These are phyloP conservation scores for Plagodis dolabraria DNA, from an alignment of 2,888 invertebrate species.

Conservation along the genomic window DNA sequence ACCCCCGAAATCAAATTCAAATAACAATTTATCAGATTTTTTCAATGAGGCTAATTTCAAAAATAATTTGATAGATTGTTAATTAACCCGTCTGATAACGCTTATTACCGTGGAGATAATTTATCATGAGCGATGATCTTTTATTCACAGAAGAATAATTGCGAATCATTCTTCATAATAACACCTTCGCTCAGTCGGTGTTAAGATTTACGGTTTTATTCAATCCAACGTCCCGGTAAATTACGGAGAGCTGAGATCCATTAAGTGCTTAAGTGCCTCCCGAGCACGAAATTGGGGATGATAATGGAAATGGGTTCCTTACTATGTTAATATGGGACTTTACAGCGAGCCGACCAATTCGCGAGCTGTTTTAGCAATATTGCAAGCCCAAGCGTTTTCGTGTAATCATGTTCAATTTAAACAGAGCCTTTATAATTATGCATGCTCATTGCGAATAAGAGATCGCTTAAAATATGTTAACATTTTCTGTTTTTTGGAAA, in stretches of 20 bases:
- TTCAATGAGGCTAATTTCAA: conserved; percentile 1
- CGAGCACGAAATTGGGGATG: conserved; percentile 82
- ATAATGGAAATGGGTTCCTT: conserved; percentile 81
- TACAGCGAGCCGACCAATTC: conserved; percentile 66
- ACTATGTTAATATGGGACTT: conserved; percentile 79
- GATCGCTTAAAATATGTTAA: neutral
- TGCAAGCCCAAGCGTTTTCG: conserved; percentile 52
- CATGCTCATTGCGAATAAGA: conserved; percentile 36
- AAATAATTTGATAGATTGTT: conserved; percentile 15
- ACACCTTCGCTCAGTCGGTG: conserved; percentile 70
- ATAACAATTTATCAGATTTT: conserved; percentile 6
- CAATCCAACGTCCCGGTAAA: conserved; percentile 80
- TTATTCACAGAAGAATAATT: conserved; percentile 59
- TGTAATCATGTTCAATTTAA: conserved; percentile 52
- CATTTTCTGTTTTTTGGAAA: neutral
- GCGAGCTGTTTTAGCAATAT: conserved; percentile 66
- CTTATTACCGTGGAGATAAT: conserved; percentile 20
- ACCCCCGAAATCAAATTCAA: conserved; percentile 11
- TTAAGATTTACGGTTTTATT: conserved; percentile 83
- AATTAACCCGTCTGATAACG: conserved; percentile 21
- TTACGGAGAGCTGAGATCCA: conserved; percentile 81
- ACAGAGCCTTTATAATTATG: conserved; percentile 47
- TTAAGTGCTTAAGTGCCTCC: conserved; percentile 83
- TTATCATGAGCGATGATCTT: conserved; percentile 52
- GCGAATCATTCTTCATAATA: conserved; percentile 74